A percentile compares a stretch with the other conserved stretches of the same genome.
These are phyloP conservation scores for Carollia perspicillata DNA, from an alignment of 2,113 vertebrate genomes.

Conservation along the genomic window DNA sequence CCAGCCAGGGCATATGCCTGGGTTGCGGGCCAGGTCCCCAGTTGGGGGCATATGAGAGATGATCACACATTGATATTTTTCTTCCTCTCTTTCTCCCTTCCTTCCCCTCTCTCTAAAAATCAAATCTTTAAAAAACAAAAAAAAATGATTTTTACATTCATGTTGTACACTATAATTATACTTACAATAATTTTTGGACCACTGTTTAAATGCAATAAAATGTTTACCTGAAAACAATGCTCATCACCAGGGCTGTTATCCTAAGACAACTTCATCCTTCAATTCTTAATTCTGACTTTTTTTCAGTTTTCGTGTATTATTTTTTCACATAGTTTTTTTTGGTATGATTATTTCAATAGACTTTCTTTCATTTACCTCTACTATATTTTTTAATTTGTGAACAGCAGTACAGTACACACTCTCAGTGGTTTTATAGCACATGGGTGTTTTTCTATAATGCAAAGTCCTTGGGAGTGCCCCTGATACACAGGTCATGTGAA, in stretches of 20 bases:
- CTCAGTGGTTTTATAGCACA: background rate
- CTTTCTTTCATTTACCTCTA: background rate
- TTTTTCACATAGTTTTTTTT: background rate
- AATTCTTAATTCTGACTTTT: background rate
- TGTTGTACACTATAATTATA: background rate
- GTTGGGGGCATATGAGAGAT: too few relatives aligned
- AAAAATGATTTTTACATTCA: conserved; percentile 7
- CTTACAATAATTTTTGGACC: background rate
- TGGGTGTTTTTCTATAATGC: background rate
- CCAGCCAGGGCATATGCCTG: too few relatives aligned
- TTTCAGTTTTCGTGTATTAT: background rate
- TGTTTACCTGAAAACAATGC: background rate
- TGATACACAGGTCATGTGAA: background rate
- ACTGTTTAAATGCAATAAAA: background rate
- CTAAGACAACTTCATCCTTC: background rate
- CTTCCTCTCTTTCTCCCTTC: too few relatives aligned
- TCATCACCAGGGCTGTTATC: background rate
- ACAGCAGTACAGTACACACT: background rate
- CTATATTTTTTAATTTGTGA: background rate
- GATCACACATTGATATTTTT: too few relatives aligned
- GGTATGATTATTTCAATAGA: background rate
- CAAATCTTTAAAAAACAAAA: too few relatives aligned
- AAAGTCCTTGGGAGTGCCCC: background rate
- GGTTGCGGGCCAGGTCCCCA: too few relatives aligned
- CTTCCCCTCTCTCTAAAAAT: too few relatives aligned